These are phyloP conservation scores for Phengaris alcon DNA, from an alignment of 2,888 invertebrate genomes.

Conservation along the genomic window DNA sequence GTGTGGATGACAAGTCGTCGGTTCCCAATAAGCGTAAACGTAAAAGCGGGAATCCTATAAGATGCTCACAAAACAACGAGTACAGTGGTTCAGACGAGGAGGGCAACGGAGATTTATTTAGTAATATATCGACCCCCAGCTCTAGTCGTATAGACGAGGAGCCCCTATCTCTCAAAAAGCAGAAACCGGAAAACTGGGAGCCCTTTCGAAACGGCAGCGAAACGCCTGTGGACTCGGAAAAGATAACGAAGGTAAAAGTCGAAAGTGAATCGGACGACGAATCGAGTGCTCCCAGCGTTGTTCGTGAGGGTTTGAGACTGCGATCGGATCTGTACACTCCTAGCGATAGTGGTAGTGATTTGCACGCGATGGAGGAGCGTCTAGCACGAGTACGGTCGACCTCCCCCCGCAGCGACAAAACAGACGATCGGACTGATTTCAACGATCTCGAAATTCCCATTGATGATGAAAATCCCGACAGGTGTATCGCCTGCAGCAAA, in stretches of 20 bases:
- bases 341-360: constrained; percentile 73
- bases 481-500: constrained; percentile 92
- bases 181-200: constrained; percentile 67
- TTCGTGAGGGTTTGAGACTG: constrained; percentile 69
- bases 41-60: constrained; percentile 89
- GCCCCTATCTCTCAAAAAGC: constrained; percentile 72
- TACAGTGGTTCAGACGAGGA: constrained; percentile 73
- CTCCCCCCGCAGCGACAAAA: constrained; percentile 68
- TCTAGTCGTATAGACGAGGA: constrained; percentile 67
- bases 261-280: constrained; percentile 76
- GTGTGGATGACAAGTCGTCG: constrained; percentile 67
- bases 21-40: constrained; percentile 86
- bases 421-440: constrained; percentile 64
- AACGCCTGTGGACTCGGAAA: constrained; percentile 64
- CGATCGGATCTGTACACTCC: constrained; percentile 74
- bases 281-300: constrained; percentile 72
- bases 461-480: constrained; percentile 91
- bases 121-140: constrained; percentile 64
- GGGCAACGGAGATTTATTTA: constrained; percentile 67
- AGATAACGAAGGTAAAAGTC: constrained; percentile 66
- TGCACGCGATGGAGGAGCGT: constrained; percentile 73
- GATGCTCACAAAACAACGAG: constrained; percentile 81
- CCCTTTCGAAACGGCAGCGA: constrained; percentile 72
- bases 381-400: constrained; percentile 75
- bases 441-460: constrained; percentile 87